A percentile compares a stretch with the other conserved stretches of the same genome.
Evolutionary conservation across 2,888 invertebrate genomes (phyloP).

Genomic region (Alitta virens): DNA sequence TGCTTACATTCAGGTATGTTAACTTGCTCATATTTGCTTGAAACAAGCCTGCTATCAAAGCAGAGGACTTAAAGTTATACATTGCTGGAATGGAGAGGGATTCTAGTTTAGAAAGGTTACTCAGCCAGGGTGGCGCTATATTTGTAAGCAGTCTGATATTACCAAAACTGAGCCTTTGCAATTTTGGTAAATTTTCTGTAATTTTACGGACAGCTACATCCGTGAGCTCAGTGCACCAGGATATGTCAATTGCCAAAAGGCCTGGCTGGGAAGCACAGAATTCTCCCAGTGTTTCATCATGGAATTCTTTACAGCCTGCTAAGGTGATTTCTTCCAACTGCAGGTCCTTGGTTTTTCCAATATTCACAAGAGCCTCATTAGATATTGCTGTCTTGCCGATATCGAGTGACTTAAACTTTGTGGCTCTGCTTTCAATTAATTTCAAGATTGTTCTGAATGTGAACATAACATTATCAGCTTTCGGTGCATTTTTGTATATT

Average conservation of each 20-base stretch:
- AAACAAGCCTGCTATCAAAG: slow-evolving; percentile 65
- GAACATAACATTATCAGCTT: slow-evolving; percentile 67
- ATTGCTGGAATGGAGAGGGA: slow-evolving; percentile 70
- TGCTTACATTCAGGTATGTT: slow-evolving; percentile 44
- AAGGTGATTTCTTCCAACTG: slow-evolving; percentile 62
- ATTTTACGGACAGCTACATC: slow-evolving; percentile 67
- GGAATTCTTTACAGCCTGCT: slow-evolving; percentile 66
- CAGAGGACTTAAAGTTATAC: slow-evolving; percentile 66
- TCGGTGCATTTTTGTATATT: slow-evolving; percentile 57
- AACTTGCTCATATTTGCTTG: slow-evolving; percentile 29
- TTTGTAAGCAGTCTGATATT: slow-evolving; percentile 69
- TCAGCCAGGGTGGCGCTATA: slow-evolving; percentile 60
- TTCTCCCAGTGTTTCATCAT: slow-evolving; percentile 63
- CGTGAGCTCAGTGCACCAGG: slow-evolving; percentile 67
- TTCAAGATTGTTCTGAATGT: slow-evolving; percentile 69
- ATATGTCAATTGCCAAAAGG: slow-evolving; percentile 66
- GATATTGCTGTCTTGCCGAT: slow-evolving; percentile 71
- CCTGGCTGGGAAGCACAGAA: slow-evolving; percentile 63
- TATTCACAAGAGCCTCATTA: slow-evolving; percentile 63
- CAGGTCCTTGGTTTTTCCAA: slow-evolving; percentile 63
- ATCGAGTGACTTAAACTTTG: slow-evolving; percentile 64
- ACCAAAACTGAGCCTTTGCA: slow-evolving; percentile 64
- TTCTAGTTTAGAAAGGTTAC: slow-evolving; percentile 62
- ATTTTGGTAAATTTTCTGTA: slow-evolving; percentile 54
- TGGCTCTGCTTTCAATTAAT: slow-evolving; percentile 62